Evolutionary conservation across 2,797 vertebrate species (phyloP), one percentile per base, ranked within the genome.

Genomic region (Eulemur mongoz): DNA sequence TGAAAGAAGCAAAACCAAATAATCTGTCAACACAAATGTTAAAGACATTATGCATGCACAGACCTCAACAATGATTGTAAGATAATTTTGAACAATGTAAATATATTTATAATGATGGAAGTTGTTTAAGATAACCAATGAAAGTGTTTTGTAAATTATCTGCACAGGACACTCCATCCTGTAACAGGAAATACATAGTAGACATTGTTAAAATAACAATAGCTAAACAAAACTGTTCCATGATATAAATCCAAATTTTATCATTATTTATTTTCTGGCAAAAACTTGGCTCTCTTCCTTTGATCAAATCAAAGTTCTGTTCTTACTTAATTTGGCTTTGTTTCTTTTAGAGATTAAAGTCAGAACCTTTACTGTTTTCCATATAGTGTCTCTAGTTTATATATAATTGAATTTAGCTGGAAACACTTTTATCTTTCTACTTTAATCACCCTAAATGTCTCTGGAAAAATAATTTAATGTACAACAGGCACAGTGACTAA

Each of bases 391-490:
- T 91, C 70, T 95, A 69, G 67, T 93, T 89, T 43, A 61, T 67
- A 43, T 80, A 52, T 95, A 97, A 98, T 97, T 97, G 80, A 93
- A 88, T 97, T 95, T 88, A 95, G 59, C 72, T 72, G 22, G 70
- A 69, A 92, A 93, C 63, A 70, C 88, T 97, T 96, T 97, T 52
- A 95, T 97, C 96, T 97, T 97, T 96, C 57, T 73, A 81, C 82
- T 88, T 90, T 95, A 97, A 93, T 95, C 75, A 91, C 57, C 23
- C 61, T 78, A 91, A 83, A 75, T 84, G 69, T 79, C 50, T 96
- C 94, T 85, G 67, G 87, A 65, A 79, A 92, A 76, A 89, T 82
- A 96, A 92, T 85, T 89, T 79, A 73, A 96, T 91, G 83, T 95
- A 76, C 57, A 88, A 86, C 82, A 96, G 96, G 69, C 93, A 94